Base-by-base conservation (phyloP, 2,888 invertebrate genomes). In the Asteroscopus sphinx region DNA sequence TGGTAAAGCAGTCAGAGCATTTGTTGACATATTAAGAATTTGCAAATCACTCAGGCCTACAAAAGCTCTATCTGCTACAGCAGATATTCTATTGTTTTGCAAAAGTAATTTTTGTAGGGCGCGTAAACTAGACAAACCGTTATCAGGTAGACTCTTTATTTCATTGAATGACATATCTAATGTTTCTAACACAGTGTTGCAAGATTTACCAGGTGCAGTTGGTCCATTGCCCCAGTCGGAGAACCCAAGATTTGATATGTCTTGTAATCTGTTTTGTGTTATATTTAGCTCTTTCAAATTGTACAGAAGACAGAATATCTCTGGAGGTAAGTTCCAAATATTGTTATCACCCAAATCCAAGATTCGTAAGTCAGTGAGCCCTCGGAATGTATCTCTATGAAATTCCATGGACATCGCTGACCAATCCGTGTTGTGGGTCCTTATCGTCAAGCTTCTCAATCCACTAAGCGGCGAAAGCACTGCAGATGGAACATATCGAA, bases 341-440 rank as follows among this genome's bases (percentile, higher is more conserved):
- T 97, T 97, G 85, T 97, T 97, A 79, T 96, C 96, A 30, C 96
- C 96, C 56, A 97, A 93, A 89, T 97, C 96, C 73, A 97, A 93
- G 71, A 91, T 94, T 74, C 96, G 94, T 36, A 97, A 91, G 80
- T 96, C 96, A 16, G 95, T 95, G 49, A 97, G 92, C 8, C 96
- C 96, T 64, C 96, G 93, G 62, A 97, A 96, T 59, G 96, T 96
- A 79, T 96, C 96, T 36, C 96, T 94, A 78, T 96, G 96, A 63
- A 97, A 94, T 76, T 97, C 97, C 91, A 97, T 94, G 17, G 96
- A 96, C 96, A 97, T 96, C 15, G 96, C 96, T 11, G 97, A 96
- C 97, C 97, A 97, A 81, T 97, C 97, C 25, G 96, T 96, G 84
- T 97, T 97, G 83, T 96, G 96, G 13, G 97, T 97, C 42, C 96